Evolutionary conservation across 2,113 vertebrate species (phyloP), one percentile per base, ranked within the genome.

Genomic region (Spermophilus dauricus): DNA sequence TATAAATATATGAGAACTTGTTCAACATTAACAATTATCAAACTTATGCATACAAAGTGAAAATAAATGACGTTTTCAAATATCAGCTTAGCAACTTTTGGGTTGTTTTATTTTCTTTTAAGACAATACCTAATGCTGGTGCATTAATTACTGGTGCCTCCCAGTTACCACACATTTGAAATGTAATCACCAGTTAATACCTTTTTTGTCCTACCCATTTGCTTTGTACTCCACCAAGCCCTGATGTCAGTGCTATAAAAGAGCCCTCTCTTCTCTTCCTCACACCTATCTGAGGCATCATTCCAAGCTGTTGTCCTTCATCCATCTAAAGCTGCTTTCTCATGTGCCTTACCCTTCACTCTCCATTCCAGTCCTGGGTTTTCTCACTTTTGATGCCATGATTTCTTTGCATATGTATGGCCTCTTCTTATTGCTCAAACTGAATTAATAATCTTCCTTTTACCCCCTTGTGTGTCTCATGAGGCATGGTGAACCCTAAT

Each of bases 1-100:
- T 30, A 20, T n/a, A 89, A 89, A 39, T 77, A 63, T 18, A 61
- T 12, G 28, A 39, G 56, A 8, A 84, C 65, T 45, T 58, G 16
- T 58, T 70, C 69, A 70, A 24, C 17, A 26, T 86, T 67, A 69
- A 34, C 67, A 81, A n/a, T 53, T 84, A 85, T 61, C 48, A 78
- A 75, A 78, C 48, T 32, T 63, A 45, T 37, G 17, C 17, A 12
- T 45, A 8, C 3, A 39, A 72, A 63, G 10, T 42, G 65, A 72
- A 93, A 85, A 83, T 39, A 88, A 73, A 76, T 75, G 8, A 45
- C 12, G 81, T 81, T 90, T 73, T 73, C 61, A 89, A 81, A 88
- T 76, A 42, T 34, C n/a, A 70, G 20, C 51, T 77, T 82, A 81
- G 37, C 34, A n/a, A 0, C 26, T 58, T 39, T 42, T 69, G 18